A percentile compares a stretch with the other conserved stretches of the same genome.
phyloP scores from a whole-genome alignment of 2,113 vertebrate genomes.

The Chlorodrepanis virens region DNA sequence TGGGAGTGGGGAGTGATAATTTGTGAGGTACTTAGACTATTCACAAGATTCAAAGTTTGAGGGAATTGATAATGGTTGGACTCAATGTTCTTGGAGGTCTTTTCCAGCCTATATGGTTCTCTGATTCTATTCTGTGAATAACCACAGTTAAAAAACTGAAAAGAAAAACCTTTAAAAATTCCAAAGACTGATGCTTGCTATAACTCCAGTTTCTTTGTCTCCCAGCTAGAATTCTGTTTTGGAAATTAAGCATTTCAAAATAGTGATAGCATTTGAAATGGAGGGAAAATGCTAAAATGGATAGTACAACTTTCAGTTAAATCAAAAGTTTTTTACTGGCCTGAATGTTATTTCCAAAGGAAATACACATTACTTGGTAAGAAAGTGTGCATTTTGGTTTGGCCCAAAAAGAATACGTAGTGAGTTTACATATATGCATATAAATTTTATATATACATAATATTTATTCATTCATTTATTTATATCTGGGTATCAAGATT shows the following conservation, averaged over 20 bases:
- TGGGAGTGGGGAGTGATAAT: not conserved
- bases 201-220: not conserved
- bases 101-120: not conserved
- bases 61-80: not conserved
- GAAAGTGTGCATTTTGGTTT: not conserved
- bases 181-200: not conserved
- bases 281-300: not conserved
- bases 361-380: not conserved
- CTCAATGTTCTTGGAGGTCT: not conserved
- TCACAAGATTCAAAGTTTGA: not conserved
- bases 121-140: not conserved
- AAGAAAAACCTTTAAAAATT: not conserved
- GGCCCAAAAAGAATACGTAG: accelerated
- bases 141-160: not conserved
- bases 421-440: no score
- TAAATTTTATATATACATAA: not conserved
- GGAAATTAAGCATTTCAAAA: not conserved
- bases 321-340: not conserved
- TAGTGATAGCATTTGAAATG: not conserved
- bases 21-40: not conserved
- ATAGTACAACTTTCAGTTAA: not conserved
- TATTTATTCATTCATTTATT: not conserved
- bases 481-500: not conserved
- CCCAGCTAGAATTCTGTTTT: not conserved
- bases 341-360: not conserved